phyloP scores from a whole-genome alignment of 2,113 vertebrate species.

The Xyrauchen texanus region DNA sequence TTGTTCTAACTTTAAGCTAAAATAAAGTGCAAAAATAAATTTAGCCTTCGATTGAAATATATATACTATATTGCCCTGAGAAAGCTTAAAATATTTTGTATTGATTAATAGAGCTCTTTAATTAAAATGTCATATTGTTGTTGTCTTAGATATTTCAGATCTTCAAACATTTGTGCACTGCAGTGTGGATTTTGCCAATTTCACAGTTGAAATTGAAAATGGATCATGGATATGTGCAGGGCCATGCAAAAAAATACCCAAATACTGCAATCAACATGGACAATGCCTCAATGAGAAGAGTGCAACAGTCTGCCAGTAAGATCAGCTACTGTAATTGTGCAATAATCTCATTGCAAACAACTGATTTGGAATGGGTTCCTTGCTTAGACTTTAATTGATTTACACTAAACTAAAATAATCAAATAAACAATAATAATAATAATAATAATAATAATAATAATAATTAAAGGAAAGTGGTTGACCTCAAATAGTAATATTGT shows the following conservation, averaged over 20 bases:
- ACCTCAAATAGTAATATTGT: too few species aligned
- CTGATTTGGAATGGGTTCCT: too few species aligned
- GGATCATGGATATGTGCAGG: slow-evolving; percentile 67
- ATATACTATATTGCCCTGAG: too few species aligned
- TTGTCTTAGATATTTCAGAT: slow-evolving; percentile 58
- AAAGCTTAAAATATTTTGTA: neutral
- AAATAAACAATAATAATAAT: too few species aligned
- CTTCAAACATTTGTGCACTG: slow-evolving; percentile 62
- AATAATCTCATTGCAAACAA: too few species aligned
- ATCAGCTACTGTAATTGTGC: too few species aligned
- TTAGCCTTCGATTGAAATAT: too few species aligned
- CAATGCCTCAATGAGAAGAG: slow-evolving; percentile 58
- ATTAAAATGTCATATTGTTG: neutral
- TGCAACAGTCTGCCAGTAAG: slow-evolving; percentile 67
- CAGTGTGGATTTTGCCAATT: slow-evolving; percentile 52
- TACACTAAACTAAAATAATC: too few species aligned
- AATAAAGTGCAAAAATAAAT: neutral
- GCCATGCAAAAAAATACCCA: slow-evolving; percentile 53
- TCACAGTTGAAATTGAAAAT: slow-evolving; percentile 54
- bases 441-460: too few species aligned
- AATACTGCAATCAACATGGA: slow-evolving; percentile 67
- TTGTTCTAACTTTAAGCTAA: neutral
- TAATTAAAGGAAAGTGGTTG: too few species aligned
- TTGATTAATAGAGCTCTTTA: neutral
- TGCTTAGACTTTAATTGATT: too few species aligned